Percentiles rank a stretch among this genome's conserved stretches.
These are phyloP conservation scores for Clamator glandarius DNA, from an alignment of 2,797 vertebrate genomes.

Conservation along the genomic window DNA sequence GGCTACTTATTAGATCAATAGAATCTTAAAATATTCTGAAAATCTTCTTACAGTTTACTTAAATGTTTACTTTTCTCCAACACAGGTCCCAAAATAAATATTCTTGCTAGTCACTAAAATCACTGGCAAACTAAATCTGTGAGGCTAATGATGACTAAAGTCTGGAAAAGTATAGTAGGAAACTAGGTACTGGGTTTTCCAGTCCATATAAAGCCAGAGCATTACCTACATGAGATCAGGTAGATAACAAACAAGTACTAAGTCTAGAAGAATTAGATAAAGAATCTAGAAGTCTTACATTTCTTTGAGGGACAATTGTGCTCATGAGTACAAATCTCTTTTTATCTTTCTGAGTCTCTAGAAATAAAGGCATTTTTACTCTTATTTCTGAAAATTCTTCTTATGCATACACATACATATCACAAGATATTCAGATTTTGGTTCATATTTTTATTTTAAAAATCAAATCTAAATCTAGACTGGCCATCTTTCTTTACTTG, in stretches of 20 bases:
- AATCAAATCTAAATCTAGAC: not conserved
- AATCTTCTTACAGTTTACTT: not conserved
- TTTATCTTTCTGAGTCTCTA: not conserved
- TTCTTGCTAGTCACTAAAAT: not conserved
- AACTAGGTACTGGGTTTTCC: not conserved
- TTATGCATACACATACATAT: not conserved
- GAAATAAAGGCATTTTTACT: not conserved
- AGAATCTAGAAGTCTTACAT: not conserved
- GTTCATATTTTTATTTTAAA: not conserved
- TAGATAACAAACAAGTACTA: not conserved
- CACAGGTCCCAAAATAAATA: not conserved
- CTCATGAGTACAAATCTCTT: not conserved
- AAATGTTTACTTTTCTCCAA: not conserved
- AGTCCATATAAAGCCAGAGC: not conserved
- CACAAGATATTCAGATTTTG: not conserved
- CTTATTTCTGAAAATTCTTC: not conserved
- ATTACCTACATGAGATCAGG: not conserved
- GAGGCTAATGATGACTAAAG: not conserved
- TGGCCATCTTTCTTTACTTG: not conserved
- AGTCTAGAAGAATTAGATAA: not conserved
- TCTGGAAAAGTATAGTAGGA: not conserved
- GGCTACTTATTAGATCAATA: not conserved
- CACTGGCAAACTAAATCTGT: not conserved
- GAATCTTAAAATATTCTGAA: not conserved
- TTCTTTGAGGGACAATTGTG: not conserved